phyloP scores from a whole-genome alignment of 2,888 invertebrate species.

The Hololepta plana region DNA sequence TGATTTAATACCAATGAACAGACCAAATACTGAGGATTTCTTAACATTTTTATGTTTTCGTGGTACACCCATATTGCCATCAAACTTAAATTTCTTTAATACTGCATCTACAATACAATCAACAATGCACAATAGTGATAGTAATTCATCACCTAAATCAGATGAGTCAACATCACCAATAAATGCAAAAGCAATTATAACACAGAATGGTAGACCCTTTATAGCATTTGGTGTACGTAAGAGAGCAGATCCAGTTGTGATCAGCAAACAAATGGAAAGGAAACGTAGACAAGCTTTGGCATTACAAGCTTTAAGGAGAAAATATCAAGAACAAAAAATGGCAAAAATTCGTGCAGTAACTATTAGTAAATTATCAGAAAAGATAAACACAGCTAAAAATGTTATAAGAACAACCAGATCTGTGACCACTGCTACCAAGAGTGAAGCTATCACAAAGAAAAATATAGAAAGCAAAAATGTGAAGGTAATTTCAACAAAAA shows the following conservation, averaged over 20 bases:
- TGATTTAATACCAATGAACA: constrained; percentile 42
- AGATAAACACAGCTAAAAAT: constrained; percentile 22
- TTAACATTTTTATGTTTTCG: constrained; percentile 69
- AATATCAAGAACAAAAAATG: constrained; percentile 40
- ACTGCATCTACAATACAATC: constrained; percentile 25
- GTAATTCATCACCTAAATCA: constrained; percentile 7
- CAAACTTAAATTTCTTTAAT: constrained; percentile 53
- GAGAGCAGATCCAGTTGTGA: constrained; percentile 31
- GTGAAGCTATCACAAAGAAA: constrained; percentile 24
- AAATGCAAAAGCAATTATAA: constrained; percentile 19
- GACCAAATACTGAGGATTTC: constrained; percentile 74
- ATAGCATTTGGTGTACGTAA: constrained; percentile 38
- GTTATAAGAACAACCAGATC: constrained; percentile 34
- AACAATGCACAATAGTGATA: constrained; percentile 21
- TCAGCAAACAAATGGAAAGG: constrained; percentile 26
- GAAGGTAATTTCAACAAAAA: constrained; percentile 23
- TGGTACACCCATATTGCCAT: constrained; percentile 54
- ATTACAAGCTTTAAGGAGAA: constrained; percentile 36
- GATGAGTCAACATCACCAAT: constrained; percentile 8
- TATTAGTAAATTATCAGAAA: constrained; percentile 27
- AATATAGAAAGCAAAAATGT: constrained; percentile 19
- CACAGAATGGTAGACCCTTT: constrained; percentile 22
- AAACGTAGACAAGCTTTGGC: constrained; percentile 28
- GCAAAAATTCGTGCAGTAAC: constrained; percentile 32
- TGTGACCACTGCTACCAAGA: constrained; percentile 23